A percentile compares a stretch with the other conserved stretches of the same genome.
Conservation (phyloP, 2,888 invertebrate species). For the Lycia hirtaria region DNA sequence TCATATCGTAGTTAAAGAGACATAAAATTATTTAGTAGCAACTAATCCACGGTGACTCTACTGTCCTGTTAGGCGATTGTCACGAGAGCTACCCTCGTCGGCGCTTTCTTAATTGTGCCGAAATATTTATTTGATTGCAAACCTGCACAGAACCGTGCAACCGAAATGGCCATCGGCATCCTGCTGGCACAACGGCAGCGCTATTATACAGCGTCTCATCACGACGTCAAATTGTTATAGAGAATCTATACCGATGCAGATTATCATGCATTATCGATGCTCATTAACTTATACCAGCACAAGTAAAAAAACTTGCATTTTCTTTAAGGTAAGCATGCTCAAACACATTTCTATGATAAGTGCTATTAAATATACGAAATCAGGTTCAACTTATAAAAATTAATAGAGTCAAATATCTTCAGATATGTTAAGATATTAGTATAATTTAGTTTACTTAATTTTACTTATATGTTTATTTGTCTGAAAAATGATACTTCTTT, state of each 20-base stretch:
- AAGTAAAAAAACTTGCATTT: slow-evolving; percentile 5
- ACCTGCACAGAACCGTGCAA: slow-evolving; percentile 78
- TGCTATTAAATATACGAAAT: too few species aligned
- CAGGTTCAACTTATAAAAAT: too few species aligned
- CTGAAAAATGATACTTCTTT: too few species aligned
- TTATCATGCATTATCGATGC: too few species aligned
- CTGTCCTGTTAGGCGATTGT: slow-evolving; percentile 67
- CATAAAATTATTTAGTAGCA: slow-evolving; percentile 39
- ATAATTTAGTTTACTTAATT: too few species aligned
- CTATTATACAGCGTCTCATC: slow-evolving; percentile 53
- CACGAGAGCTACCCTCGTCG: slow-evolving; percentile 83
- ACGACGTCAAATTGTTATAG: slow-evolving; percentile 59
- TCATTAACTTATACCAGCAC: slow-evolving; percentile 38
- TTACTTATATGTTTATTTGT: too few species aligned
- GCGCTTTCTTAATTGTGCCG: slow-evolving; percentile 86
- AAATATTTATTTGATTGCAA: slow-evolving; percentile 86
- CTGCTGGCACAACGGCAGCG: slow-evolving; percentile 68
- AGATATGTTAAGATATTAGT: too few species aligned
- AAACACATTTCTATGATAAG: too few species aligned
- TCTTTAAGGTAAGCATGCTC: too few species aligned
- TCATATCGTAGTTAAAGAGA: not conserved
- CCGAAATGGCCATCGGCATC: slow-evolving; percentile 85
- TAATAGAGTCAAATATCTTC: too few species aligned
- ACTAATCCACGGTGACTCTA: slow-evolving; percentile 60
- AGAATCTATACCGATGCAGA: slow-evolving; percentile 56